Evolutionary conservation across 2,888 invertebrate genomes (phyloP).

Genomic region (Eristalinus sepulchralis): DNA sequence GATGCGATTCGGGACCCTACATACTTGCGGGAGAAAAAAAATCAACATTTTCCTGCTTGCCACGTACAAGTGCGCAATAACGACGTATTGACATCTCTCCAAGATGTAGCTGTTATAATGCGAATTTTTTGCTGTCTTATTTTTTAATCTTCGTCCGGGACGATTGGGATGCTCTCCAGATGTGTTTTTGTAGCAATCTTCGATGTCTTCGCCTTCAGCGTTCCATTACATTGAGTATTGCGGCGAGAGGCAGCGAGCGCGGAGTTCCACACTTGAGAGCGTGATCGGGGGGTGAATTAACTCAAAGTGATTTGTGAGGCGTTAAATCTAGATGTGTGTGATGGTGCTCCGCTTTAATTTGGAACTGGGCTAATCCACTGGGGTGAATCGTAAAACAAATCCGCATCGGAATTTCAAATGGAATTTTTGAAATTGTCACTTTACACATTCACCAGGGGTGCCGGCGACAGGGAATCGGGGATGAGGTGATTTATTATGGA

Average conservation of each 20-base stretch:
- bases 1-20: conserved; percentile 50
- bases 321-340: conserved; percentile 63
- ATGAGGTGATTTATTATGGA: conserved; percentile 23
- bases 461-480: not conserved
- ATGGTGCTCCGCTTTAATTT: conserved; percentile 55
- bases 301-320: conserved; percentile 68
- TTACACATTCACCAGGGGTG: conserved; percentile 32
- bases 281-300: conserved; percentile 28
- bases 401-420: conserved; percentile 60
- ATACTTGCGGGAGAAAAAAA: conserved; percentile 8
- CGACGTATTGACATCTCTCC: conserved; percentile 62
- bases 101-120: conserved; percentile 29
- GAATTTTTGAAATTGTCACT: conserved; percentile 68
- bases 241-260: not conserved
- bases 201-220: conserved; percentile 40
- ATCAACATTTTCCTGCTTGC: conserved; percentile 1
- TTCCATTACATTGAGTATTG: conserved; percentile 1
- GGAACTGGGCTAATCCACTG: conserved; percentile 63
- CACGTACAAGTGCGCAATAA: conserved; percentile 31
- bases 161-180: conserved; percentile 44
- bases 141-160: conserved; percentile 1
- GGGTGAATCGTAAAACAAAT: conserved; percentile 61
- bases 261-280: not conserved
- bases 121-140: not conserved
- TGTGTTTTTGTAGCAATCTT: conserved; percentile 46